Evolutionary conservation across 2,113 vertebrate species (phyloP), one percentile per base, ranked within the genome.

Genomic region (Podarcis raffonei): DNA sequence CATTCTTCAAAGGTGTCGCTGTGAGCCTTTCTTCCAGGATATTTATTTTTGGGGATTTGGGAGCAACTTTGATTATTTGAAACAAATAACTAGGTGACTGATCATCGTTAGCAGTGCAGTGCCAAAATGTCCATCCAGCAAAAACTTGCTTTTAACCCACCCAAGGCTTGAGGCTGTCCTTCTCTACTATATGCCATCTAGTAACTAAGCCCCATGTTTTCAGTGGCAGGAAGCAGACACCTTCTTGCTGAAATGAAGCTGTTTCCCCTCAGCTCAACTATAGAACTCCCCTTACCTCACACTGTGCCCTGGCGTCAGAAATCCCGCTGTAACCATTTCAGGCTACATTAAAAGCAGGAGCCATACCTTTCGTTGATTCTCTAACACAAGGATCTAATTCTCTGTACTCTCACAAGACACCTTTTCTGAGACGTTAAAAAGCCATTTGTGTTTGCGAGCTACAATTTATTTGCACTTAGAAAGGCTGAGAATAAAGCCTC

Each of bases 171-270:
- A 0, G 0, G 48, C 27, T 48, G 53, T 57, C 6, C 0, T 88
- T 57, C 42, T 75, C 30, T 62, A 20, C 59, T 85, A 62, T 89
- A 72, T 37, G 65, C 18, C 20, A 88, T 37, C 6, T 87, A 11
- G 23, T 84, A 62, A 27, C 12, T 30, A 72, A 83, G 81, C 86
- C 53, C 72, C 53, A 13, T 69, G 27, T 37, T 90, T 86, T 75
- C 74, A 81, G 16, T 86, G 30, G 78, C 78, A 68, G 83, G 87
- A 62, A 83, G 69, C 15, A 69, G 86, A 80, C 90, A 89, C 80
- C 87, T 95, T 83, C 0, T 0, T 74, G 90, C 75, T 66, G 83
- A 80, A 83, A 80, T 89, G 69, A 90, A 95, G 86, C 74, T 53
- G 57, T 85, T 93, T 87, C 82, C n/a, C 9, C 77, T 25, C 11